Evolutionary conservation across 2,113 vertebrate genomes (phyloP).

Genomic region (Noturus placidus): DNA sequence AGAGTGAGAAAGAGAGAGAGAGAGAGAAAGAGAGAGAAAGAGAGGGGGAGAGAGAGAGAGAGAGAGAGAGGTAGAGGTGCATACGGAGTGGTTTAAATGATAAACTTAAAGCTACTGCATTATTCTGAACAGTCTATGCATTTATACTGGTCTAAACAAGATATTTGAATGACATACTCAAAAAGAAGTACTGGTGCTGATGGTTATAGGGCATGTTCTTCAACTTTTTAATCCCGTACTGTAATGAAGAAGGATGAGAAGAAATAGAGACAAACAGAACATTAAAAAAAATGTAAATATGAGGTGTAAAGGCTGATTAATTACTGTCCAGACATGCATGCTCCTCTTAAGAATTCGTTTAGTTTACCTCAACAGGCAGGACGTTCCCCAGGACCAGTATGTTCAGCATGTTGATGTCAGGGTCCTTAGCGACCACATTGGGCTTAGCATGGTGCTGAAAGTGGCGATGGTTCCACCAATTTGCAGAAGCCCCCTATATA

Average conservation of each 20-base stretch:
- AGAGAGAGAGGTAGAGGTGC: conserved; percentile 32
- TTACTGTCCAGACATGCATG: not conserved
- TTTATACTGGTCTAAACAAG: not conserved
- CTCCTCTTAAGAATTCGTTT: not conserved
- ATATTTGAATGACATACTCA: conserved; percentile 70
- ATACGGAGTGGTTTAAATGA: not conserved
- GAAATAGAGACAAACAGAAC: not conserved
- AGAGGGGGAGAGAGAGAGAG: not conserved
- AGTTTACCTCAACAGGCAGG: conserved; percentile 84
- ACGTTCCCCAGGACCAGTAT: conserved; percentile 84
- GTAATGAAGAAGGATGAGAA: conserved; percentile 5
- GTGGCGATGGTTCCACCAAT: conserved; percentile 98
- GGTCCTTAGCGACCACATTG: conserved; percentile 90
- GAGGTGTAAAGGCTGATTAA: not conserved
- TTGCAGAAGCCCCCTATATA: conserved; percentile 86
- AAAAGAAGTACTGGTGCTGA: conserved; percentile 93
- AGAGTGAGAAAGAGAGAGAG: not conserved
- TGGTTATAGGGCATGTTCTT: conserved; percentile 85
- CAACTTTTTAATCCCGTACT: conserved; percentile 93
- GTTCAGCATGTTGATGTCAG: conserved; percentile 89
- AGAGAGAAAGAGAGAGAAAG: not conserved
- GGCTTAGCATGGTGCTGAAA: conserved; percentile 96
- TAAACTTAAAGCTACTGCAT: not conserved
- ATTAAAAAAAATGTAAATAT: not conserved
- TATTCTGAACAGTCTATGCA: not conserved